Conservation (phyloP, 2,888 invertebrate species). For the Metallyticus violacea region DNA sequence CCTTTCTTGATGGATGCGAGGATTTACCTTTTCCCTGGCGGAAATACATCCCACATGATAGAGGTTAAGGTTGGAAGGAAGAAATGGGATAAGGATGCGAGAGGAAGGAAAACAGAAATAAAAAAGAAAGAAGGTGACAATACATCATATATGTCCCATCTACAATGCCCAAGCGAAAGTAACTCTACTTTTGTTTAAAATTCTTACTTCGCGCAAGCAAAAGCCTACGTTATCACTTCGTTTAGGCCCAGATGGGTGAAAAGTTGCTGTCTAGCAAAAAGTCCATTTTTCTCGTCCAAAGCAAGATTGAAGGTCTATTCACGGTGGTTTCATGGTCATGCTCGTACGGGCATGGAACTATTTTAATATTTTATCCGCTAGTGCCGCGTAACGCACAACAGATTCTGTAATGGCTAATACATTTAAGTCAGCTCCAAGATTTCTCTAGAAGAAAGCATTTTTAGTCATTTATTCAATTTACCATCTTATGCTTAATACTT, state of each 20-base stretch:
- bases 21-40: not conserved
- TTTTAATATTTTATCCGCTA: too few relatives aligned
- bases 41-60: not conserved
- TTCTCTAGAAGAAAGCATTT: too few relatives aligned
- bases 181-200: not conserved
- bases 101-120: not conserved
- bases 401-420: too few relatives aligned
- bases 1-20: not conserved
- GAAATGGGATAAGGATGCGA: not conserved
- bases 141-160: not conserved
- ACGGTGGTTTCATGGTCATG: too few relatives aligned
- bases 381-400: too few relatives aligned
- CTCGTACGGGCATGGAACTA: too few relatives aligned
- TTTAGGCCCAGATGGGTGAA: not conserved
- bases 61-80: not conserved
- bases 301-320: too few relatives aligned
- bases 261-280: not conserved
- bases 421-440: too few relatives aligned
- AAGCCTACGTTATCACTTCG: not conserved
- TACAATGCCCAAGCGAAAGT: not conserved
- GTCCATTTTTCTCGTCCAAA: too few relatives aligned
- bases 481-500: too few relatives aligned
- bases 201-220: not conserved
- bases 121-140: not conserved
- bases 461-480: too few relatives aligned